Base-by-base conservation (phyloP, 2,797 vertebrate species). In the Gallinago stenura region DNA sequence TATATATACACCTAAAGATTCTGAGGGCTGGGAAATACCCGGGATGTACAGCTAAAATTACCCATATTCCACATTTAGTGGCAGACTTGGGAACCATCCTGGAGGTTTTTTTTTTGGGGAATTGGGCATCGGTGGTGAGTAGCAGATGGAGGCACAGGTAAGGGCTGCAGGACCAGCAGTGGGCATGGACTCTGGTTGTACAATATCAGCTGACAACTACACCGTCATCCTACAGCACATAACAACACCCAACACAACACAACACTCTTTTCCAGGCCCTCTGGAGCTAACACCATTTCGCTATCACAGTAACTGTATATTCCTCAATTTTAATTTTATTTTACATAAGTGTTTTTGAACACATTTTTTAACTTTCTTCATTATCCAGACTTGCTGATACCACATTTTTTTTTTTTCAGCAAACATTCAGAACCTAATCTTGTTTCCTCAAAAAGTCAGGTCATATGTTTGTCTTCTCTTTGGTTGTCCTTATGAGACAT, bases 151-250 rank as follows among this genome's bases (percentile, higher is more conserved):
- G 70, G 18, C 48, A 62, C 4, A 73, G 57, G 61, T 6, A 25
- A 15, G 18, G 43, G 71, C 73, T 58, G 51, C 6, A 43, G 78
- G 72, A 51, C 8, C 35, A 56, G 69, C 53, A 33, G 62, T 5
- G 37, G 37, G 8, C 4, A 18, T 0, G 18, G 41, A 8, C 19
- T 46, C 11, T 10, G 26, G 16, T 61, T 5, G 3, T 16, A 20
- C 19, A 41, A 8, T 6, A 58, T 3, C 33, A 65, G 16, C 25
- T 61, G 75, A 22, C 17, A 24, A 0, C 20, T 20, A 5, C 22
- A 22, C 31, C 14, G 0, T 10, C 10, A 33, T 20, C 14, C 9
- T 62, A 21, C 25, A 12, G 71, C 0, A 5, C 12, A 20, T 1
- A 5, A 56, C 51, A 5, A 9, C 43, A 19, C 43, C 15, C 8